phyloP scores from a whole-genome alignment of 2,888 invertebrate genomes.

The Parascotia fuliginaria region DNA sequence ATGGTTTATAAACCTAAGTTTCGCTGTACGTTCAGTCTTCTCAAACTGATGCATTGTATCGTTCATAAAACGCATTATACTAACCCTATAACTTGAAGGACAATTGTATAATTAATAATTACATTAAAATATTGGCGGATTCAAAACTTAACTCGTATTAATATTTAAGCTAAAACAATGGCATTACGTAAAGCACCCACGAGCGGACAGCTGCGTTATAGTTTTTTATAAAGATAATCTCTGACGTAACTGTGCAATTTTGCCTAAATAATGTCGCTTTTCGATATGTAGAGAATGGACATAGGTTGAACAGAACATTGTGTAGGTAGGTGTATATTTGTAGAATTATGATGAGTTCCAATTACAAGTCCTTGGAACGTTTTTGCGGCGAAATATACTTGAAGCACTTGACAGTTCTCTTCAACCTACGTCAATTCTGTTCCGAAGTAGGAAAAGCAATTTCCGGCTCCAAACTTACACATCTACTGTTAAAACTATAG shows the following conservation, averaged over 20 bases:
- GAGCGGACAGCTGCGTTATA: slow-evolving; percentile 50
- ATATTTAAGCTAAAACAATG: slow-evolving; percentile 54
- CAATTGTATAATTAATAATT: slow-evolving; percentile 17
- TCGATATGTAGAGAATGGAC: slow-evolving; percentile 21
- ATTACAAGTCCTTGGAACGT: background rate
- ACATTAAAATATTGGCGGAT: slow-evolving; percentile 49
- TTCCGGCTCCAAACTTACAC: slow-evolving; percentile 45
- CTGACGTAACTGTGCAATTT: slow-evolving; percentile 48
- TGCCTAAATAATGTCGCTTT: slow-evolving; percentile 35
- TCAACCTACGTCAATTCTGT: slow-evolving; percentile 23
- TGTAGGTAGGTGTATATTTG: background rate
- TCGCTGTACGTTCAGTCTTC: slow-evolving; percentile 13
- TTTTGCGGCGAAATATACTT: background rate
- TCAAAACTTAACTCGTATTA: slow-evolving; percentile 42
- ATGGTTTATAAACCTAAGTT: background rate
- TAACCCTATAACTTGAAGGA: slow-evolving; percentile 34
- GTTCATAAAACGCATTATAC: slow-evolving; percentile 29
- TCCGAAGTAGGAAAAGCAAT: slow-evolving; percentile 37
- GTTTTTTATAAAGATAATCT: slow-evolving; percentile 40
- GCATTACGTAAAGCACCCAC: slow-evolving; percentile 59
- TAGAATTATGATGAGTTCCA: background rate
- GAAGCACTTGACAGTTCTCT: background rate
- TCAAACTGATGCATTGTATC: background rate
- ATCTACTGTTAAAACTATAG: slow-evolving; percentile 47
- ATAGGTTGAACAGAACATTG: slow-evolving; percentile 9